These are phyloP conservation scores for Brachirus orientalis DNA, from an alignment of 2,113 vertebrate species.

Conservation along the genomic window DNA sequence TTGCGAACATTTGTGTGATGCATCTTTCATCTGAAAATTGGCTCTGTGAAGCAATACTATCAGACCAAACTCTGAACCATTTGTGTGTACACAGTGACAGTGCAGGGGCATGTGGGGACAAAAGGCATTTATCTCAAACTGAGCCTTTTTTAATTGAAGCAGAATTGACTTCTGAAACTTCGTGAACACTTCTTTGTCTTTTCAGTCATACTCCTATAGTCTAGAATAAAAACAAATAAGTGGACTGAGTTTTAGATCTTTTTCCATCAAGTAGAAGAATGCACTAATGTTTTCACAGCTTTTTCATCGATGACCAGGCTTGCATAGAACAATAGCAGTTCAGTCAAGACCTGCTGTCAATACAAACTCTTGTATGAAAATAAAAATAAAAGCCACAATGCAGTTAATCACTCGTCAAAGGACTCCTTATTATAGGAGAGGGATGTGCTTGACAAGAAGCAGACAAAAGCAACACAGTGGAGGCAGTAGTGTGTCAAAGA, in stretches of 20 bases:
- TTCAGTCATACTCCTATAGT: neutral
- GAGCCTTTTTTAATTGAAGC: too few species aligned
- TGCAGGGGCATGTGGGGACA: too few species aligned
- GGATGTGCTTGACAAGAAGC: slow-evolving; percentile 28
- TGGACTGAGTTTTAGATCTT: neutral
- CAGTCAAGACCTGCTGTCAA: slow-evolving; percentile 23
- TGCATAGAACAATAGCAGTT: neutral
- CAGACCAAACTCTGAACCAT: too few species aligned
- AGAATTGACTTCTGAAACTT: too few species aligned
- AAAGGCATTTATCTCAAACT: too few species aligned
- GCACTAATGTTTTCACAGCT: neutral
- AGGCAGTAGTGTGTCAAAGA: slow-evolving; percentile 54
- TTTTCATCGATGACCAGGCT: neutral
- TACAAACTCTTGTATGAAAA: slow-evolving; percentile 39
- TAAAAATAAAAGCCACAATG: slow-evolving; percentile 9
- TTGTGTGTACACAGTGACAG: too few species aligned
- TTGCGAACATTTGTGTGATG: too few species aligned
- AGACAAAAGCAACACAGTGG: slow-evolving; percentile 59
- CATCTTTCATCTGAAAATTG: too few species aligned
- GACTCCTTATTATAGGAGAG: slow-evolving; percentile 53
- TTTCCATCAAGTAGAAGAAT: neutral
- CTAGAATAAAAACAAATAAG: neutral
- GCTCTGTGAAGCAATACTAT: too few species aligned
- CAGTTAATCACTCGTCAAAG: slow-evolving; percentile 63
- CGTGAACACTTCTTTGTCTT: too few species aligned